Evolutionary conservation across 2,888 invertebrate genomes (phyloP).

Genomic region (Odontocolon sp.): DNA sequence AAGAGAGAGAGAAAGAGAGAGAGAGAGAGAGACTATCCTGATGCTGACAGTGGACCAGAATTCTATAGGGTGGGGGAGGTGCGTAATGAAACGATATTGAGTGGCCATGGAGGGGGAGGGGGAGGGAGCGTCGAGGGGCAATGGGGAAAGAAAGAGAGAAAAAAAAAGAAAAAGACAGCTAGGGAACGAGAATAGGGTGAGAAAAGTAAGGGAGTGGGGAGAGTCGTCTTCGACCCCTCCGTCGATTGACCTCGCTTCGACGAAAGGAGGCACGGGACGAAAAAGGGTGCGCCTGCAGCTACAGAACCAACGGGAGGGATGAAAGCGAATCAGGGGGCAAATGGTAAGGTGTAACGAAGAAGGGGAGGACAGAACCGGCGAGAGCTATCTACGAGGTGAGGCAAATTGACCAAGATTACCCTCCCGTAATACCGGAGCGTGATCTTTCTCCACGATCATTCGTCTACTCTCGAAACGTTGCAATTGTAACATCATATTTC

Average conservation of each 20-base stretch:
- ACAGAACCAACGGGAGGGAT: slow-evolving; percentile 56
- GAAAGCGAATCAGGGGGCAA: slow-evolving; percentile 60
- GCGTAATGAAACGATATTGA: slow-evolving; percentile 81
- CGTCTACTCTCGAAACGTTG: neutral
- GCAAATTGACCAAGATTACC: slow-evolving; percentile 61
- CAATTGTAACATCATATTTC: slow-evolving; percentile 9
- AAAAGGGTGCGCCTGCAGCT: slow-evolving; percentile 56
- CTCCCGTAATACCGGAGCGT: slow-evolving; percentile 39
- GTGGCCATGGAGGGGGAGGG: slow-evolving; percentile 68
- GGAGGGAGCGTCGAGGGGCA: slow-evolving; percentile 43
- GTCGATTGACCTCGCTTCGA: slow-evolving; percentile 80
- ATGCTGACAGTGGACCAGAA: slow-evolving; percentile 50
- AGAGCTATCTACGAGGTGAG: slow-evolving; percentile 34
- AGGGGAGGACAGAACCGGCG: slow-evolving; percentile 23
- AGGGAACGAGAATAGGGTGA: slow-evolving; percentile 39
- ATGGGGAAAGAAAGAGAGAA: slow-evolving; percentile 32
- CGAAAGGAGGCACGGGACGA: slow-evolving; percentile 63
- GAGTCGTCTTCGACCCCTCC: slow-evolving; percentile 65
- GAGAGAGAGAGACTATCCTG: slow-evolving; percentile 19
- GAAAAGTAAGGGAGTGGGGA: slow-evolving; percentile 48
- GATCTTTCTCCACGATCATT: slow-evolving; percentile 29
- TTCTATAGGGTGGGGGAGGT: slow-evolving; percentile 64
- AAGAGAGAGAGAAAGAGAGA: slow-evolving; percentile 12
- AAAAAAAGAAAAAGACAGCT: slow-evolving; percentile 15
- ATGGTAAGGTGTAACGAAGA: slow-evolving; percentile 53